phyloP scores from a whole-genome alignment of 2,888 invertebrate genomes.

The Hedya salicella region DNA sequence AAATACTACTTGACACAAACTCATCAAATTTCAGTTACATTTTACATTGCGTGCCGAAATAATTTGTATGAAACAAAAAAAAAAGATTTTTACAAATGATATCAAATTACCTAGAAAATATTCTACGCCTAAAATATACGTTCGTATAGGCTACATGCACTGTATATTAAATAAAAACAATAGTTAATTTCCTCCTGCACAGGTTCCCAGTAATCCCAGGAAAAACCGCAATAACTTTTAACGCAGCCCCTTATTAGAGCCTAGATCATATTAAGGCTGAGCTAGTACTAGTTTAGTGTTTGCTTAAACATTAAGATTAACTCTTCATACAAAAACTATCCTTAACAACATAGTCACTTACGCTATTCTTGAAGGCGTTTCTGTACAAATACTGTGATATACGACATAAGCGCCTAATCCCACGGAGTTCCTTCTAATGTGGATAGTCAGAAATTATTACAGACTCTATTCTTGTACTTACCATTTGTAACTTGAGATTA shows the following conservation, averaged over 20 bases:
- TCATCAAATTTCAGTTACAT: no score
- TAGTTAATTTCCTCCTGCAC: constrained; percentile 5
- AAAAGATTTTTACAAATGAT: no score
- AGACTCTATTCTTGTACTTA: constrained; percentile 11
- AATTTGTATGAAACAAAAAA: no score
- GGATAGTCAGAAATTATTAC: background rate
- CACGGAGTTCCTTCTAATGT: constrained; percentile 6
- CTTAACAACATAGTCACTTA: background rate
- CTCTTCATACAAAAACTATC: background rate
- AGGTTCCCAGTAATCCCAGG: constrained; percentile 5
- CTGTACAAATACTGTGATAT: constrained; percentile 4
- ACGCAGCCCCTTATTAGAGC: constrained; percentile 30
- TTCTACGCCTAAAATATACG: no score
- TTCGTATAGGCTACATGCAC: no score
- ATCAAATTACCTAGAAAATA: no score
- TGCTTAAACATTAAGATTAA: constrained; percentile 18
- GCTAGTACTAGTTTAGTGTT: constrained; percentile 31
- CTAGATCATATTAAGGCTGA: constrained; percentile 36
- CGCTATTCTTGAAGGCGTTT: background rate
- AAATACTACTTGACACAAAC: no score
- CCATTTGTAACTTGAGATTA: constrained; percentile 28
- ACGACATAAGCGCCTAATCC: background rate
- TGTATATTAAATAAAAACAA: no score
- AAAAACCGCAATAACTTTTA: constrained; percentile 30
- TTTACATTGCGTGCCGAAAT: no score